Percentiles rank a stretch among this genome's conserved stretches.
These are phyloP conservation scores for Babyrousa celebensis DNA, from an alignment of 2,797 vertebrate species.

Conservation along the genomic window DNA sequence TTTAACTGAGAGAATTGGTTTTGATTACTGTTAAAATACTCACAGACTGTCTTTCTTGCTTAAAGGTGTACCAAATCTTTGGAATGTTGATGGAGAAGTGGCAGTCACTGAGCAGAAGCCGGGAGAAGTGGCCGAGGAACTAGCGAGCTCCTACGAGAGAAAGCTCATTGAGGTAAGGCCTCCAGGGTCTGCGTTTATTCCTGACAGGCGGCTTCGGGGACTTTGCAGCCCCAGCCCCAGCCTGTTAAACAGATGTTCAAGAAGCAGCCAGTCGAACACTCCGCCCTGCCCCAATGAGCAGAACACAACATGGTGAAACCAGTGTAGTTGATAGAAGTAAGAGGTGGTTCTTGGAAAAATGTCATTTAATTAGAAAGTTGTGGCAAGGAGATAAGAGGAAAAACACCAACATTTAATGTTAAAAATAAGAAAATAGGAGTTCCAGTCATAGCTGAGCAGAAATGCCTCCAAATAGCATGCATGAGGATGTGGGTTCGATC, in stretches of 20 bases:
- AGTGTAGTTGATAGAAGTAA: neutral
- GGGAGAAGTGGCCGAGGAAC: constrained; percentile 95
- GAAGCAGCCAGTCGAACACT: too few species aligned
- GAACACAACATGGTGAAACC: neutral
- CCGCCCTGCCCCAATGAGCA: rapidly evolving
- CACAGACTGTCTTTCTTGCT: constrained; percentile 69
- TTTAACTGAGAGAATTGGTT: neutral
- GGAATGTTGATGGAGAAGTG: constrained; percentile 93
- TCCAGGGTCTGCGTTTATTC: rapidly evolving
- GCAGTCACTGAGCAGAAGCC: constrained; percentile 94
- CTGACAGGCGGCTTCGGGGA: rapidly evolving
- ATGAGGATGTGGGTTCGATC: too few species aligned
- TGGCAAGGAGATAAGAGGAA: neutral
- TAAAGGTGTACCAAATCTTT: constrained; percentile 93
- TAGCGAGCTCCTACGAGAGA: constrained; percentile 97
- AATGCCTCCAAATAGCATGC: too few species aligned
- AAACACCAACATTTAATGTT: neutral
- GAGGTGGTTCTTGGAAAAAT: neutral
- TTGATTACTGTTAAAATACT: constrained; percentile 66
- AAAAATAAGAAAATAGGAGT: neutral
- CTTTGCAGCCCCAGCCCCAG: rapidly evolving
- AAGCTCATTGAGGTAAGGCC: constrained; percentile 98
- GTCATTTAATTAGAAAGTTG: neutral
- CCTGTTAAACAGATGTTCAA: rapidly evolving
- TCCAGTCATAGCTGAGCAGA: too few species aligned